These are phyloP conservation scores for Meiosimyza platycephala DNA, from an alignment of 2,888 invertebrate genomes.

Conservation along the genomic window DNA sequence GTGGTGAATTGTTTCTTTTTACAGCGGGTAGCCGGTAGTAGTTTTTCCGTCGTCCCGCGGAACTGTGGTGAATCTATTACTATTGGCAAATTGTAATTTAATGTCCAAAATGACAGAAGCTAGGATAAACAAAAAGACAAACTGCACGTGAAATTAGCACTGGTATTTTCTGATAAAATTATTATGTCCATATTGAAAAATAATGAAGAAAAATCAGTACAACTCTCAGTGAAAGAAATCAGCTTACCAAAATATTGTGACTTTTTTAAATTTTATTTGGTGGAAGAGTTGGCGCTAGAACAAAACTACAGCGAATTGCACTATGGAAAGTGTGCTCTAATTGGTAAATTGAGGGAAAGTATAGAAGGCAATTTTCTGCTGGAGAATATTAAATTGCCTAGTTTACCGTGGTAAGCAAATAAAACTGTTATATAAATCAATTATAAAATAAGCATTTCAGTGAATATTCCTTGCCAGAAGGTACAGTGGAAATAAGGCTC, in stretches of 20 bases:
- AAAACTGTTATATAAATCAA: not conserved
- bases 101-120: too few species aligned
- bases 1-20: too few species aligned
- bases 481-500: slow-evolving; percentile 51
- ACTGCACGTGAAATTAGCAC: too few species aligned
- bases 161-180: not conserved
- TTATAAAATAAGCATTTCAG: slow-evolving; percentile 44
- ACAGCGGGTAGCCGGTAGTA: too few species aligned
- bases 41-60: too few species aligned
- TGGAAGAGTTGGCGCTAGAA: slow-evolving; percentile 58
- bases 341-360: slow-evolving; percentile 54
- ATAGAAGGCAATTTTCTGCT: slow-evolving; percentile 45
- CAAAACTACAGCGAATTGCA: slow-evolving; percentile 53
- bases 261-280: slow-evolving; percentile 55
- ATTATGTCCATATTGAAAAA: not conserved
- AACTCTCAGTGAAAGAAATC: slow-evolving; percentile 10
- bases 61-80: too few species aligned
- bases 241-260: slow-evolving; percentile 51
- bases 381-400: slow-evolving; percentile 57
- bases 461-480: slow-evolving; percentile 54
- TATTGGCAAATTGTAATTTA: too few species aligned
- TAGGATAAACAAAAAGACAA: too few species aligned
- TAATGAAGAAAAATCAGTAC: slow-evolving; percentile 4
- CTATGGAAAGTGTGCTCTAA: slow-evolving; percentile 60
- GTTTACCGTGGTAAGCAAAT: slow-evolving; percentile 53